Base-by-base conservation (phyloP, 2,888 invertebrate species). In the Melieria crassipennis region DNA sequence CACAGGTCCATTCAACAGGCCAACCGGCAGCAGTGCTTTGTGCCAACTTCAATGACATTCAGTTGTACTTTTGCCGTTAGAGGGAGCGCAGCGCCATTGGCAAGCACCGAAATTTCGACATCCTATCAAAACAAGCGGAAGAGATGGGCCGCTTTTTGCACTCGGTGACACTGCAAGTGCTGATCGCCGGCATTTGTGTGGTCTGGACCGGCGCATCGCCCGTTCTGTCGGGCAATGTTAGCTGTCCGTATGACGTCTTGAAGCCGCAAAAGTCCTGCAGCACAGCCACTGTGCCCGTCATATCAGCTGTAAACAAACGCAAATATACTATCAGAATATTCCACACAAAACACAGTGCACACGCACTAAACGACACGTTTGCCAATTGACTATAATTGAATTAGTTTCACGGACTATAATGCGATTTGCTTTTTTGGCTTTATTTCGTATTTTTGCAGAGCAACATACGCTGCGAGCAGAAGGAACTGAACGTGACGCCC, bases 381-480 rank as follows among this genome's bases (percentile, higher is more conserved):
- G 16, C 30, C 2, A 30, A 30, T 30, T 30, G 30, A 30, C 30
- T 30, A 30, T 30, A 30, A 30, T 30, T 30, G 30, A 30, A 30
- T 2, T 1, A 2, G 30, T 30, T 30, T 30, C 30, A 30, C 2
- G 13, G 4, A 48, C 47, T 48, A 13, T 10, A 5, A 4, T 43
- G n/a, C 48, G 16, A 43, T 11, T 42, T 48, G 1, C 7, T 10
- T 43, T 65, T 57, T 57, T 56, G 45, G 4, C 11, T 13, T 30
- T 0, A 9, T 11, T 46, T 63, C 4, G 10, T 57, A 42, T 57
- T 57, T 57, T 78, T 78, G 3, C 74, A 86, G 86, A 83, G 80
- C 73, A 83, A 83, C 65, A 84, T 86, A 43, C 82, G 82, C 71
- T 84, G 80, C 77, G 86, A 86, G 71, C 87, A 86, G 71, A 83